A percentile compares a stretch with the other conserved stretches of the same genome.
phyloP scores from a whole-genome alignment of 30 jellyfish, hydroid and myxozoan genomes.

The Chironex yamaguchii region DNA sequence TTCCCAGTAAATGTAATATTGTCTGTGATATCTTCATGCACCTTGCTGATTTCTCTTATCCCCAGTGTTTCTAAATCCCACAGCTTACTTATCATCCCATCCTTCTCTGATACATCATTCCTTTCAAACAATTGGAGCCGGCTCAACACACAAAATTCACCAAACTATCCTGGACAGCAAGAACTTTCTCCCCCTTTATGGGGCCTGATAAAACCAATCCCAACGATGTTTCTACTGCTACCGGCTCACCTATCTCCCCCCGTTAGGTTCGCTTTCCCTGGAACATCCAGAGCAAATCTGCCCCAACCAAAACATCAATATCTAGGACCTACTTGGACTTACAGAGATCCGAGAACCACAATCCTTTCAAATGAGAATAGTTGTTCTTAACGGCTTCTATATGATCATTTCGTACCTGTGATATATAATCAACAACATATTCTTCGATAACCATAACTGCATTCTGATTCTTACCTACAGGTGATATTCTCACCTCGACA shows the following conservation, averaged over 20 bases:
- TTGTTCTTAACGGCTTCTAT: background rate
- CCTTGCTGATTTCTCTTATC: conserved; percentile 13
- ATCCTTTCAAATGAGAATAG: conserved; percentile 10
- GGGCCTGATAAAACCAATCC: conserved; percentile 33
- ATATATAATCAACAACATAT: conserved; percentile 1
- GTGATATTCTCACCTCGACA: background rate
- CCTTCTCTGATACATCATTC: too few species aligned
- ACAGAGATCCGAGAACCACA: conserved; percentile 66
- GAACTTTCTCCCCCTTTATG: background rate
- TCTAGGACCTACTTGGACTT: conserved; percentile 3
- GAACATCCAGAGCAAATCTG: conserved; percentile 4
- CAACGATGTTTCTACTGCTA: background rate
- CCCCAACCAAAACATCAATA: conserved; percentile 42
- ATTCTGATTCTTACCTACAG: background rate
- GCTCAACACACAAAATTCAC: too few species aligned
- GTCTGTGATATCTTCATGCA: conserved; percentile 37
- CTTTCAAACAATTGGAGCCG: too few species aligned
- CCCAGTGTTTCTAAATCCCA: conserved; percentile 3
- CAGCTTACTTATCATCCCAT: background rate
- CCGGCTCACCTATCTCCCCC: conserved; percentile 53
- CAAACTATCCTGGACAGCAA: background rate
- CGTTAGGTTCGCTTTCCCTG: conserved; percentile 8
- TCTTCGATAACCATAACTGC: background rate
- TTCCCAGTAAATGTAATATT: conserved; percentile 39
- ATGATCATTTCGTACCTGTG: conserved; percentile 17